Conservation (phyloP, 1,140 invertebrate species). For the Sarcophaga bullata region DNA sequence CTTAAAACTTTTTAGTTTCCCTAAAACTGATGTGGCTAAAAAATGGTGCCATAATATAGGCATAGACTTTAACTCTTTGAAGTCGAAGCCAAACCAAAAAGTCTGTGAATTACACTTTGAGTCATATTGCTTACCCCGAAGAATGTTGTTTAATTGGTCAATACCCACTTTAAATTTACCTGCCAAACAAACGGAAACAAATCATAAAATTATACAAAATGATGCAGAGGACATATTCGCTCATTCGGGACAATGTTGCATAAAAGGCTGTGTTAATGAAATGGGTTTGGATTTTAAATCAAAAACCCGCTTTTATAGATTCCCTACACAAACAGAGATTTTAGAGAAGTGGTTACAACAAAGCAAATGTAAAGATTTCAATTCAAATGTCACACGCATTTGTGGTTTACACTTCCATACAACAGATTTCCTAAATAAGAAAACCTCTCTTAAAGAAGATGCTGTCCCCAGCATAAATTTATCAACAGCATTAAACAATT, state of each 20-base stretch:
- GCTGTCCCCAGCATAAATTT: neutral
- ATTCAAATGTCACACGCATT: constrained; percentile 49
- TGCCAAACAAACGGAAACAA: neutral
- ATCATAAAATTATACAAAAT: constrained; percentile 5
- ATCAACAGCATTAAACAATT: neutral
- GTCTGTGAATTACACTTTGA: constrained; percentile 41
- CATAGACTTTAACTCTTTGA: neutral
- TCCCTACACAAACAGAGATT: constrained; percentile 53
- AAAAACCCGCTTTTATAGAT: constrained; percentile 49
- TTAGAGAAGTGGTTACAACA: constrained; percentile 60
- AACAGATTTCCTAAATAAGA: neutral
- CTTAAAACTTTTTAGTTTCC: neutral
- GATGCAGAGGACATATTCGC: neutral
- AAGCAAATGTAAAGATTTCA: constrained; percentile 49
- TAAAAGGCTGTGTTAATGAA: constrained; percentile 52
- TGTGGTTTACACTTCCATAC: constrained; percentile 49
- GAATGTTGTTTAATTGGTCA: constrained; percentile 24
- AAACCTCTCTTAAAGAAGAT: neutral
- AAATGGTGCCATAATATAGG: neutral
- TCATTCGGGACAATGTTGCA: constrained; percentile 50
- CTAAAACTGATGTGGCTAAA: neutral
- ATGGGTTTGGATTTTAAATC: constrained; percentile 46
- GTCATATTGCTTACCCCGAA: constrained; percentile 11
- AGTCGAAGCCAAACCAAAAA: neutral
- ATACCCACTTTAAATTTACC: constrained; percentile 41